Base-by-base conservation (phyloP, 2,113 vertebrate genomes). In the Corydoras sp. region DNA sequence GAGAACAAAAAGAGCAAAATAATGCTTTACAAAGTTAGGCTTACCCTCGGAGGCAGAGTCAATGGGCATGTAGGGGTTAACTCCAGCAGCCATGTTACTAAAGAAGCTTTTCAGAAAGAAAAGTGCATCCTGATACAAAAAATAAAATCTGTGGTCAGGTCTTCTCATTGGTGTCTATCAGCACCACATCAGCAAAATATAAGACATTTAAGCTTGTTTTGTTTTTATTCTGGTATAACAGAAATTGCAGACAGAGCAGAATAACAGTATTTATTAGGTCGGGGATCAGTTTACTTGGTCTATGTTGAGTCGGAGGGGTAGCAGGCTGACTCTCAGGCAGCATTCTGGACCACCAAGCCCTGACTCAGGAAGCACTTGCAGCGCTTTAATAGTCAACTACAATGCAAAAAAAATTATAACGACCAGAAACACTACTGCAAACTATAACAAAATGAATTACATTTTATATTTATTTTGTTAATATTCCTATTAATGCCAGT, bases 71-170 rank as follows among this genome's bases (percentile, higher is more conserved):
- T 93, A 85, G 0, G 94, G 93, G 76, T 91, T 90, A 77, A 96
- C 90, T 74, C 82, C 87, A 12, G 89, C 90, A 0, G 87, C 93
- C 66, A 96, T 76, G 68, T 88, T 93, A 77, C 90, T 93, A 80
- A 95, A 95, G 81, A 91, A 96, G 77, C 94, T 93, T 79, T 93
- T 96, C 62, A 96, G 86, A 83, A 96, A 96, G 85, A 96, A 93
- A 75, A 96, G 86, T 12, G 94, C 94, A 2, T 96, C 94, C 94
- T 96, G 80, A 62, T 14, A 0, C 43, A 65, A 18, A 4, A 51
- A 60, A 70, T 29, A 61, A 49, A 55, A 48, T 10, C 43, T 1
- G 7, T 13, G n/a, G 32, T 12, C 32, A 4, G 5, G 5, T 6
- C 9, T 10, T 6, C 9, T 10, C 18, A 24, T 24, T 24, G 18